Percentiles rank a stretch among this genome's conserved stretches.
phyloP scores from a whole-genome alignment of 2,113 vertebrate species.

The human (Homo sapiens) region DNA sequence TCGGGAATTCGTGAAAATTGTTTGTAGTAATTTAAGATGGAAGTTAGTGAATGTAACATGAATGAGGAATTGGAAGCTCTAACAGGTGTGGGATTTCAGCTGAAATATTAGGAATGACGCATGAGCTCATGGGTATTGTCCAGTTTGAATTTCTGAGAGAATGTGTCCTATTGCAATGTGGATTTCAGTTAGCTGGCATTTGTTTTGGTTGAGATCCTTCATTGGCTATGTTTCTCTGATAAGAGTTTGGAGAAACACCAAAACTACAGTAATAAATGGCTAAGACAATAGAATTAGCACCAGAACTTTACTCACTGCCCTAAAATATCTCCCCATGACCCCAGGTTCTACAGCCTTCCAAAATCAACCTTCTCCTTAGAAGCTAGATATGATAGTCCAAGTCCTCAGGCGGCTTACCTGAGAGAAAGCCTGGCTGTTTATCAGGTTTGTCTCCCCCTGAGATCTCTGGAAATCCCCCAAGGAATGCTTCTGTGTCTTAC shows the following conservation, averaged over 20 bases:
- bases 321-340: not conserved
- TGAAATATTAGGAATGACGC: not conserved
- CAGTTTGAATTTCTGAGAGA: not conserved
- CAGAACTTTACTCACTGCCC: not conserved
- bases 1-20: not conserved
- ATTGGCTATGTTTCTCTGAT: not conserved
- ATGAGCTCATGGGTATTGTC: not conserved
- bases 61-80: not conserved
- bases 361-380: not conserved
- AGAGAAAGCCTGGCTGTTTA: not conserved
- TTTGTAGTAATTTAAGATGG: not conserved
- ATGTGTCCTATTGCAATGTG: fast-evolving
- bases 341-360: not conserved
- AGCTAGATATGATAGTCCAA: not conserved
- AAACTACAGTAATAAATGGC: not conserved
- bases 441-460: not conserved
- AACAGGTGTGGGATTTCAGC: not conserved
- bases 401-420: not conserved
- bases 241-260: not conserved
- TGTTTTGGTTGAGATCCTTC: not conserved
- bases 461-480: not conserved
- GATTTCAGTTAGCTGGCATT: not conserved
- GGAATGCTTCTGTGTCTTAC: not conserved
- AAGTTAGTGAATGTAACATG: not conserved
- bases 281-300: not conserved